These are phyloP conservation scores for Tenualosa ilisha DNA, from an alignment of 2,797 vertebrate genomes.

Conservation along the genomic window DNA sequence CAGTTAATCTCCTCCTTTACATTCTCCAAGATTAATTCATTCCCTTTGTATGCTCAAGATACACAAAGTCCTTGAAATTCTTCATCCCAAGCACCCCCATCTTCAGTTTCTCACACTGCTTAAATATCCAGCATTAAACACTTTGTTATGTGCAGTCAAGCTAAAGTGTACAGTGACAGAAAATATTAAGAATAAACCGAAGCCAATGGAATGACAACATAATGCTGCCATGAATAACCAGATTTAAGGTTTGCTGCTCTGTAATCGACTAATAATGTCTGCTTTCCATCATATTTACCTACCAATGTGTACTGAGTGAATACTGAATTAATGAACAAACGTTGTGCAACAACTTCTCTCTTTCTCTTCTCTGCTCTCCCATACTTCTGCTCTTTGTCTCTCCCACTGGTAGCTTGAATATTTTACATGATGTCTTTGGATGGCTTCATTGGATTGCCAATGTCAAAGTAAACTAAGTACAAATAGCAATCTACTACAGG, in stretches of 20 bases:
- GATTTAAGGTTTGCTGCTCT: background rate
- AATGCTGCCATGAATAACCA: slow-evolving; percentile 3
- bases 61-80: background rate
- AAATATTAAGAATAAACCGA: background rate
- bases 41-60: background rate
- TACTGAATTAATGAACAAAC: slow-evolving; percentile 18
- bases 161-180: background rate
- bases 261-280: slow-evolving; percentile 6
- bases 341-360: background rate
- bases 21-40: slow-evolving; percentile 11
- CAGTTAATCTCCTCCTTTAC: background rate
- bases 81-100: background rate
- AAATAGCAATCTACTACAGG: slow-evolving; percentile 43
- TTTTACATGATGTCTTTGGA: slow-evolving; percentile 28
- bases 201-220: background rate
- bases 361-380: background rate
- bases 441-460: slow-evolving; percentile 41
- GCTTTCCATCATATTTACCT: background rate
- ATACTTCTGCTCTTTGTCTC: background rate
- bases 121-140: background rate
- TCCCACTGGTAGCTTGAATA: background rate
- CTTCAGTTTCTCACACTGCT: background rate
- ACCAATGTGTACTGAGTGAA: background rate
- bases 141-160: background rate
- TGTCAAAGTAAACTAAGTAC: slow-evolving; percentile 44